Base-by-base conservation (phyloP, 2,888 invertebrate genomes). In the Resseliella maxima region DNA sequence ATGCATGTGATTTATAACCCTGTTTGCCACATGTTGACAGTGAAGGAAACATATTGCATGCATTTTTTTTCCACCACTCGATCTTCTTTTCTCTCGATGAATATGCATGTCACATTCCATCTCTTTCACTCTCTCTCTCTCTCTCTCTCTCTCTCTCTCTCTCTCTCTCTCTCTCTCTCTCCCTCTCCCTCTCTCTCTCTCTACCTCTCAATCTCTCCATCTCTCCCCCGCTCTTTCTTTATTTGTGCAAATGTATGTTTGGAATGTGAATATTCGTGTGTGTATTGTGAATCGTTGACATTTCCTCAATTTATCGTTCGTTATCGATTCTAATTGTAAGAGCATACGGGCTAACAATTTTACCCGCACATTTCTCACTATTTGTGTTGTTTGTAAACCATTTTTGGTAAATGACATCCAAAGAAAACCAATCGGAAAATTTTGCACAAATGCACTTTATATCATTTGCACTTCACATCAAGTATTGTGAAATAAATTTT, bases 261-360 rank as follows among this genome's bases (percentile, higher is more conserved):
- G n/a, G n/a, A n/a, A n/a, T n/a, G n/a, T n/a, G n/a, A n/a, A n/a
- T n/a, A n/a, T n/a, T n/a, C n/a, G n/a, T n/a, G n/a, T n/a, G n/a
- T n/a, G n/a, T n/a, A n/a, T n/a, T n/a, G n/a, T 59, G 12, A 59
- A 59, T 59, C 59, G 59, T 59, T 59, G 24, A 59, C 59, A 59
- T 59, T 59, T 24, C 24, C 59, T 59, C 59, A 59, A 59, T 59
- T 59, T 59, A 59, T 59, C 24, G 59, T 59, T 59, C 59, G 59
- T 59, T 24, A 59, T 59, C 59, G 59, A 59, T 59, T 24, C 59
- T 59, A 59, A 59, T 59, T 59, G 24, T 24, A n/a, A 15, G 18
- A n/a, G 59, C 5, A 15, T 59, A 59, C 59, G n/a, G 59, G 24
- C 41, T 41, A 5, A 41, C 41, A 5, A 41, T 41, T 1, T 6